These are phyloP conservation scores for Geophilus truncorum DNA, from an alignment of 2,888 invertebrate species.

Conservation along the genomic window DNA sequence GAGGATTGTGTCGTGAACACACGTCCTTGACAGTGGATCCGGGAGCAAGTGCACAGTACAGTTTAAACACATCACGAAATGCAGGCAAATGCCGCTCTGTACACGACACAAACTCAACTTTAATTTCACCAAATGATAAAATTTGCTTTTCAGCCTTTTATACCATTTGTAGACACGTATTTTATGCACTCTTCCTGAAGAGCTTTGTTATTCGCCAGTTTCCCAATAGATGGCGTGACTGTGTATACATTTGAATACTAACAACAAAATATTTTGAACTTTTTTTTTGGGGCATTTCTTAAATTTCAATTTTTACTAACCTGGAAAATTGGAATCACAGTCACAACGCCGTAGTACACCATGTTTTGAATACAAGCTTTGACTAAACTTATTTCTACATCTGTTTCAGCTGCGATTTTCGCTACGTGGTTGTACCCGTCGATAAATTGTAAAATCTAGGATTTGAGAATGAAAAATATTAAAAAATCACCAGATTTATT, in stretches of 20 bases:
- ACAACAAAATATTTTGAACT: background rate
- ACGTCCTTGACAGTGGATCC: slow-evolving; percentile 71
- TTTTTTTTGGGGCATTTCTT: no score
- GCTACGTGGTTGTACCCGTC: slow-evolving; percentile 90
- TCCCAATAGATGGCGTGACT: slow-evolving; percentile 66
- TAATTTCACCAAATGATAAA: background rate
- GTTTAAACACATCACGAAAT: slow-evolving; percentile 65
- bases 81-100: slow-evolving; percentile 63
- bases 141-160: slow-evolving; percentile 40
- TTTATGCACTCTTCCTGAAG: slow-evolving; percentile 68
- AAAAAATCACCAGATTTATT: background rate
- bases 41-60: slow-evolving; percentile 71
- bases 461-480: background rate
- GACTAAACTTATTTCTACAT: slow-evolving; percentile 87
- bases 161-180: slow-evolving; percentile 65
- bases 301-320: no score
- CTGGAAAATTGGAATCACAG: slow-evolving; percentile 66
- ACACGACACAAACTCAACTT: no score
- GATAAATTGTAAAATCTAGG: slow-evolving; percentile 73
- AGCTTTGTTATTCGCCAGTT: slow-evolving; percentile 60
- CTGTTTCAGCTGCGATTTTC: slow-evolving; percentile 80
- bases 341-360: slow-evolving; percentile 70
- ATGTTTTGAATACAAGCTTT: slow-evolving; percentile 92
- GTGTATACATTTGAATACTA: slow-evolving; percentile 84
- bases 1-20: slow-evolving; percentile 67